These are phyloP conservation scores for zebrafish (Danio rerio) DNA, from an alignment of 2,113 vertebrate species.

Conservation along the genomic window GRCz12tu NC_133186.1:26994001-26994500, in stretches of 20 bases:
- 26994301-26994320: neutral
- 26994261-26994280: neutral
- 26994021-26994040: neutral
- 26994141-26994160: constrained; percentile 11
- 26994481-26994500: too few relatives aligned
- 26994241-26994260: neutral
- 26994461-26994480: too few relatives aligned
- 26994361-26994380: neutral
- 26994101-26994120: neutral
- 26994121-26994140: constrained; percentile 7
- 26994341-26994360: neutral
- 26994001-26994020: neutral
- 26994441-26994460: too few relatives aligned
- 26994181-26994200: neutral
- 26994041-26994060: constrained; percentile 5
- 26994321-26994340: neutral
- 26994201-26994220: neutral
- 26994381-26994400: neutral
- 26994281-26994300: constrained; percentile 1
- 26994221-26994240: neutral
- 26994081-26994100: neutral
- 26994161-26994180: constrained; percentile 30
- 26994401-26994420: too few relatives aligned
- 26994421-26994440: too few relatives aligned
- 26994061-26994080: constrained; percentile 11